Base-by-base conservation (phyloP, 2,888 invertebrate species). In the Andrena hattorfiana region DNA sequence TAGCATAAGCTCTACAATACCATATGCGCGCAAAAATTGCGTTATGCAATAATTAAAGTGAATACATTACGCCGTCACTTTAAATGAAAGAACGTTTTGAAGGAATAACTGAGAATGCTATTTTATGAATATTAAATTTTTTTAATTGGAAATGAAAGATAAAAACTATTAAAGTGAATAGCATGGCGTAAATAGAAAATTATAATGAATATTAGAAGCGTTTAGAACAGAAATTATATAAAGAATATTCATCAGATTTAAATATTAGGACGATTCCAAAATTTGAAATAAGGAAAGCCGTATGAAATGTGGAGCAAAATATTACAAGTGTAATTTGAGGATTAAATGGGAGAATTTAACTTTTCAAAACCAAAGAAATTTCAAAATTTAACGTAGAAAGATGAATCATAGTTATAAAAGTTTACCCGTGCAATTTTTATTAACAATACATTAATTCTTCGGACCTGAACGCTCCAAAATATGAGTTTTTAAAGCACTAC, bases 11-110 rank as follows among this genome's bases (percentile, higher is more conserved):
- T 60, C 23, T 13, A 35, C 20, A 16, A 70, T 62, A 51, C 70
- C 70, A 60, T 69, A 68, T 69, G 71, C 32, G 49, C 60, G 10
- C 32, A 71, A 35, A 35, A 62, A 49, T 71, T 16, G 20, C n/a
- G 26, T 62, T 51, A 28, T 28, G n/a, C 7, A 6, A 32, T 4
- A 6, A 32, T 4, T n/a, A 32, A 8, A 20, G 10, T 23, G 6
- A 16, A 62, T 51, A 28, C n/a, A 10, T 28, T 70, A 35, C n/a
- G 5, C 28, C 35, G 26, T 28, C 71, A 35, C 16, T 62, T 60
- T 49, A 28, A 62, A 60, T 28, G 70, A 74, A 74, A 62, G 16
- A 48, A 59, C 1, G 26, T 26, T 48, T 59, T 62, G n/a, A 8
- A 35, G 26, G 48, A 74, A 49, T 48, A 69, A 69, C 3, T 23